These are phyloP conservation scores for Epinotia bilunana DNA, from an alignment of 2,888 invertebrate species.

Conservation along the genomic window DNA sequence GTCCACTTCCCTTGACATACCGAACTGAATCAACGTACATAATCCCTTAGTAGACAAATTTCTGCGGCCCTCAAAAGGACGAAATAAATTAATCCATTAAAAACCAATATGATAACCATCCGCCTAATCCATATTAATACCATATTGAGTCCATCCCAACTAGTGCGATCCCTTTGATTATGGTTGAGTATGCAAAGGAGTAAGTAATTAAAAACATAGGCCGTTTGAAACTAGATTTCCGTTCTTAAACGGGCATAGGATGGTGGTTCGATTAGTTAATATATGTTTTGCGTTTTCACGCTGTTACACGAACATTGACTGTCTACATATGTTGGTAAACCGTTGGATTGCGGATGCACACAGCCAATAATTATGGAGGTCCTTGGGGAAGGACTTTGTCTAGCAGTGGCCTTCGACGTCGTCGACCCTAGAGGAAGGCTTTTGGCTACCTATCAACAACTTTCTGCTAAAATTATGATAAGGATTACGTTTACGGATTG, in stretches of 20 bases:
- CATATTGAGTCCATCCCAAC: conserved; percentile 57
- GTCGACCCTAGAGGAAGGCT: too few relatives aligned
- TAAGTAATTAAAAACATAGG: conserved; percentile 78
- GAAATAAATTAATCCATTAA: conserved; percentile 43
- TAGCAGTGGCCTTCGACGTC: too few relatives aligned
- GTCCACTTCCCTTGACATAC: conserved; percentile 12
- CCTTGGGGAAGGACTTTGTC: too few relatives aligned
- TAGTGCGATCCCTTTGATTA: conserved; percentile 63
- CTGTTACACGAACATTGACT: background rate
- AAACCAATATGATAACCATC: conserved; percentile 39
- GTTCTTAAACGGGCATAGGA: background rate
- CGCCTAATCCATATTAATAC: conserved; percentile 64
- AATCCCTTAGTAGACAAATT: conserved; percentile 37
- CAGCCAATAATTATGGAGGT: too few relatives aligned
- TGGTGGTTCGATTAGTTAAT: background rate
- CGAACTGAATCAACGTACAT: conserved; percentile 20
- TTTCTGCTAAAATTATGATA: too few relatives aligned
- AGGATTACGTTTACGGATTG: too few relatives aligned
- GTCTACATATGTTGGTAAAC: too few relatives aligned
- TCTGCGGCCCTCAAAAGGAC: conserved; percentile 32
- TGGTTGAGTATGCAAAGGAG: conserved; percentile 59
- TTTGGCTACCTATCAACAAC: too few relatives aligned
- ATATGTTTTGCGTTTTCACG: background rate
- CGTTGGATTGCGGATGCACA: too few relatives aligned
- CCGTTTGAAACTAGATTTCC: conserved; percentile 43